A percentile compares a stretch with the other conserved stretches of the same genome.
Conservation (phyloP, 92 coral and sea anemone species). For the Chrysogorgia sp. region DNA sequence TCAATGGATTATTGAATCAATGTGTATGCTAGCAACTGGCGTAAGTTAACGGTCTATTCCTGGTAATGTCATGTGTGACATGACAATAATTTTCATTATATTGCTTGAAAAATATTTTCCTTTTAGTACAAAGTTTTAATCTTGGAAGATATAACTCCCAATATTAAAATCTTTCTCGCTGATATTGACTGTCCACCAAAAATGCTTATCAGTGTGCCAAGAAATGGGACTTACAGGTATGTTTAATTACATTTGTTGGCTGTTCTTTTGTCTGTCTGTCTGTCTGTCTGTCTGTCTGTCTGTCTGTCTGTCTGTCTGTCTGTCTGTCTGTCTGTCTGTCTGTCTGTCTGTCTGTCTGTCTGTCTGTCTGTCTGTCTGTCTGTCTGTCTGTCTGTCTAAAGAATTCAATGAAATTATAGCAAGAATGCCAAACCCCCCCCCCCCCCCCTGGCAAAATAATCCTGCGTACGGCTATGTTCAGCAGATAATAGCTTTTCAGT, state of each 20-base stretch:
- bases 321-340: neutral
- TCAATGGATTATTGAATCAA: too few species aligned
- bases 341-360: neutral
- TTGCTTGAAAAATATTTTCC: too few species aligned
- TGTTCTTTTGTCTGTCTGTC: neutral
- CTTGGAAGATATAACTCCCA: neutral
- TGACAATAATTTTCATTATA: too few species aligned
- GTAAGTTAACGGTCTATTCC: too few species aligned
- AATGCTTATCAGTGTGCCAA: neutral
- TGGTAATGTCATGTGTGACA: too few species aligned
- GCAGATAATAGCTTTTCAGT: too few species aligned
- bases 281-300: neutral
- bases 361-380: neutral
- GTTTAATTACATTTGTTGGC: neutral
- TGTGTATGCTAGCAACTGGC: too few species aligned
- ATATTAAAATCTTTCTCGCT: neutral
- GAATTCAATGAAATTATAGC: conserved; percentile 43
- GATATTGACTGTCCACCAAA: neutral
- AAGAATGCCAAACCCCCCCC: conserved; percentile 55
- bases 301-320: neutral
- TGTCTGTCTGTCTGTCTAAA: neutral
- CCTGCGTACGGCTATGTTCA: too few species aligned
- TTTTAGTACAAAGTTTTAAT: neutral
- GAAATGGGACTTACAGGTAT: neutral
- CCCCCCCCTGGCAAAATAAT: too few species aligned